A percentile compares a stretch with the other conserved stretches of the same genome.
phyloP scores from a whole-genome alignment of 2,888 invertebrate species.

The Osedax frankpressi region DNA sequence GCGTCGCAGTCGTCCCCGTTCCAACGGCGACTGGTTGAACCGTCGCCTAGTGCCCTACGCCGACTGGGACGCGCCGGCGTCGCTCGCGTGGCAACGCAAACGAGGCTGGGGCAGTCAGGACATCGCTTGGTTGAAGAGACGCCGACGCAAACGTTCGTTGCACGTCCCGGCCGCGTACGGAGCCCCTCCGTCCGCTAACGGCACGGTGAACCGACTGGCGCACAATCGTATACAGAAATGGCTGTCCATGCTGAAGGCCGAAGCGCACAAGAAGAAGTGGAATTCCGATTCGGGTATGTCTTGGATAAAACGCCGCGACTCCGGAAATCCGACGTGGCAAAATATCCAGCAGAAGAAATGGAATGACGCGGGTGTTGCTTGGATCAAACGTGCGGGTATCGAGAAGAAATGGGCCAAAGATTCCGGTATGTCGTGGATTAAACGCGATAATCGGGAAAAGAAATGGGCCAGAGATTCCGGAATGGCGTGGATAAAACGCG shows the following conservation, averaged over 20 bases:
- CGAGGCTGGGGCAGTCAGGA: conserved; percentile 10
- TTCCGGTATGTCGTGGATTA: conserved; percentile 26
- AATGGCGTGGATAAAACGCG: conserved; percentile 25
- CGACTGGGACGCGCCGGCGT: not conserved
- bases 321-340: not conserved
- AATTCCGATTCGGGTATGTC: not conserved
- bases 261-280: not conserved
- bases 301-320: not conserved
- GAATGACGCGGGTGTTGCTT: not conserved
- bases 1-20: not conserved
- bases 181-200: not conserved
- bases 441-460: conserved; percentile 16
- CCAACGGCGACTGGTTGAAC: not conserved
- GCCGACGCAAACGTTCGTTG: not conserved
- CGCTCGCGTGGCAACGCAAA: not conserved
- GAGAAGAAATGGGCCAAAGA: conserved; percentile 9
- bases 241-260: not conserved
- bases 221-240: not conserved
- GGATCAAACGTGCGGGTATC: not conserved
- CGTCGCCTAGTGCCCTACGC: not conserved
- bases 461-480: conserved; percentile 24
- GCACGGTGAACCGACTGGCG: not conserved
- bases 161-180: not conserved
- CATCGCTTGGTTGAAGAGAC: conserved; percentile 10
- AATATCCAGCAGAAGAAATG: not conserved